Evolutionary conservation across 2,113 vertebrate species (phyloP).

Genomic region (Pedetes capensis): DNA sequence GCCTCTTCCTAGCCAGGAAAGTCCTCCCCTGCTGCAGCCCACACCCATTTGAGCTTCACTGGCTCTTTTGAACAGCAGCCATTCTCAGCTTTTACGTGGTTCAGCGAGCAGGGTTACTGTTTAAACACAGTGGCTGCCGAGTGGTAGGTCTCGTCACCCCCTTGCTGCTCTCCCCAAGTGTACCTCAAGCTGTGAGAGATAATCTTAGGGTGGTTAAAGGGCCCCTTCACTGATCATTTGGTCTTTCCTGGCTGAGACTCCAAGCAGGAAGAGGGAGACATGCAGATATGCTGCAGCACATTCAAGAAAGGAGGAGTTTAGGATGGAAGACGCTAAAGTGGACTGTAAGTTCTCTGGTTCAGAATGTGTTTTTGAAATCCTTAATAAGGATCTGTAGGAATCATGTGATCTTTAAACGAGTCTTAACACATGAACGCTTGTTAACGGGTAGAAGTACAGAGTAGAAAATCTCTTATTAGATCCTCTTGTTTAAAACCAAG

Average conservation of each 20-base stretch:
- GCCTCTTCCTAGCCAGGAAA: constrained; percentile 55
- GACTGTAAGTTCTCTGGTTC: constrained; percentile 58
- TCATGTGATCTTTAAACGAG: not conserved
- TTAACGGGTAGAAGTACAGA: not conserved
- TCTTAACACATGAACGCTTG: not conserved
- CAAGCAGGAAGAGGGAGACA: constrained; percentile 33
- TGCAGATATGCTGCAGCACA: constrained; percentile 59
- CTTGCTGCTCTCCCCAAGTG: constrained; percentile 55
- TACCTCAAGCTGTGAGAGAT: constrained; percentile 61
- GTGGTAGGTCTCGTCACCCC: constrained; percentile 39
- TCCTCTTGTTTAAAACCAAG: not conserved
- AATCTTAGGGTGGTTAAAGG: constrained; percentile 59
- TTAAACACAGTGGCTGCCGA: constrained; percentile 64
- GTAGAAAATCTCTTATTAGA: not conserved
- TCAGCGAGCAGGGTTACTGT: constrained; percentile 80
- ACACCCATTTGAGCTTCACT: constrained; percentile 69
- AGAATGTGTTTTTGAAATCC: not conserved
- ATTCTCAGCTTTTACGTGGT: constrained; percentile 76
- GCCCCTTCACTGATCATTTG: constrained; percentile 56
- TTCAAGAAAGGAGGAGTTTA: constrained; percentile 55
- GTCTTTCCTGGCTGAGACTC: constrained; percentile 52
- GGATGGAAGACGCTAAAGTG: constrained; percentile 22
- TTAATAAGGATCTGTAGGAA: not conserved
- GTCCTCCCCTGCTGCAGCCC: not conserved
- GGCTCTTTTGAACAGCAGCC: constrained; percentile 73